Base-by-base conservation (phyloP, 2,113 vertebrate genomes). In the Tringa solitaria region DNA sequence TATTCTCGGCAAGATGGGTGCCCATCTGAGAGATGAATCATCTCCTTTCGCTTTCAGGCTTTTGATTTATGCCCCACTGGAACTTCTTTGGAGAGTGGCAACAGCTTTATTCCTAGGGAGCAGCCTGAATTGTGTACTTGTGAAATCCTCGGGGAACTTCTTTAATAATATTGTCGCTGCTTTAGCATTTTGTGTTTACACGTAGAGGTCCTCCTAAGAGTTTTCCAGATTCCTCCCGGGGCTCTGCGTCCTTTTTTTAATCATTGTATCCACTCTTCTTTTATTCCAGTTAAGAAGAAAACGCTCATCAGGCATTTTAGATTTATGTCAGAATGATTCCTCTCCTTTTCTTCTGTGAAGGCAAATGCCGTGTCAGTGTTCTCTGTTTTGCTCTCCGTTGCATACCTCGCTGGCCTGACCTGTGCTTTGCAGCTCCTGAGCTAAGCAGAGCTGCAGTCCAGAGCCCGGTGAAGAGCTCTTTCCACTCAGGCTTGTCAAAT, bases 401-500 rank as follows among this genome's bases (percentile, higher is more conserved):
- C 17, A 0, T 69, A 50, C 74, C 39, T 87, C 63, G 32, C 32
- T 45, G 57, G 35, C 54, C 48, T 95, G 89, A 92, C 89, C 84
- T 87, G 77, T 57, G 74, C 74, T 82, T 94, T 92, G 57, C 60
- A 46, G 43, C 73, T 92, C 56, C 88, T 45, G 64, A 93, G 79
- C 23, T 84, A 84, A 94, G 69, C 64, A 84, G 83, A 92, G 69
- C 54, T 72, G 86, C 57, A 91, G 90, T 79, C 89, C 80, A 76
- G 69, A 50, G 26, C 56, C 88, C 81, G 51, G 46, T 81, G 68
- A 95, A 94, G 83, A 89, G 35, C 60, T 75, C 28, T 79, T 94
- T 95, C 90, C 61, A 57, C 73, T 93, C 89, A 91, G 32, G 80
- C 90, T 69, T 90, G 61, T 93, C 80, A 96, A 95, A 96, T 30